Base-by-base conservation (phyloP, 1,140 invertebrate species). In the Caenorhabditis tropicalis region DNA sequence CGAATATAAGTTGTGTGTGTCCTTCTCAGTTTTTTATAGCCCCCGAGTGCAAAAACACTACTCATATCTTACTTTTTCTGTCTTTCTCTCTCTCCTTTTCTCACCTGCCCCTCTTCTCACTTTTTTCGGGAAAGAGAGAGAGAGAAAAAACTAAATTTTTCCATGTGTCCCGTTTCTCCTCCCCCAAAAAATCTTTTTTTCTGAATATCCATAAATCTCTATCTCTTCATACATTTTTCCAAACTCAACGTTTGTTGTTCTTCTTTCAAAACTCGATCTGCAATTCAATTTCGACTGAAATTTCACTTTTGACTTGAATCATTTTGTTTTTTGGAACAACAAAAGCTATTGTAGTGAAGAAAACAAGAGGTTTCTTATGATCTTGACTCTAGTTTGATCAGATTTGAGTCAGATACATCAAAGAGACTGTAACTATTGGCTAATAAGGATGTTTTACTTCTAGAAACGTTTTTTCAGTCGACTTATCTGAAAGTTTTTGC, bases 1-100 rank as follows among this genome's bases (percentile, higher is more conserved):
- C 49, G 49, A 65, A 74, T 74, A 74, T 24, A 43, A 36, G 65
- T 74, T 74, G 65, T 74, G n/a, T n/a, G n/a, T n/a, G n/a, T 36
- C 29, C 65, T 29, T 33, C n/a, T 56, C 49, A n/a, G 21, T 70
- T 74, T 74, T 74, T 74, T 74, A 70, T 70, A 65, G 33, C 3
- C 33, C 19, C 43, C 19, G 31, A 36, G 60, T 12, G 36, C 65
- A 74, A n/a, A 12, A 24, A 9, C 15, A 6, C n/a, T 74, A 27
- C 65, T 74, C 65, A 74, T 74, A 74, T 43, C 65, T 74, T 15
- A 74, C 33, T 43, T 74, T 74, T 43, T 39, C 24, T n/a, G 16
- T 3, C 19, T 19, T 36, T 33, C 33, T 15, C 24, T 70, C 60
- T 36, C n/a, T 60, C n/a, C 51, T n/a, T 29, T 65, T 43, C 65